Evolutionary conservation across 1,140 invertebrate species (phyloP).

Genomic region (Microplitis mediator): DNA sequence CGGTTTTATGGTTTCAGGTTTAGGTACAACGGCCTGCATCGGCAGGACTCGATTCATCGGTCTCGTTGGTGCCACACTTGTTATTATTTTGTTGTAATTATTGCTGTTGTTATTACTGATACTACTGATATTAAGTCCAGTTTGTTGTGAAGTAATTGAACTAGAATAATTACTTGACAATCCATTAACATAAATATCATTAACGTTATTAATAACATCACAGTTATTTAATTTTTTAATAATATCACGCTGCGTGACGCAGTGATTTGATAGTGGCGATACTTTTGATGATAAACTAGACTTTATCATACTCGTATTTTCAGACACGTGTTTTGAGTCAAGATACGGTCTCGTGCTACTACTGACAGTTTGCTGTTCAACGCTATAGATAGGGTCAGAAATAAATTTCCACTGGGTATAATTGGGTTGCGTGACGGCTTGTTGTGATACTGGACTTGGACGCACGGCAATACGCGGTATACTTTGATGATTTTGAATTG

Average conservation of each 20-base stretch:
- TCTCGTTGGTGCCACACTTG: conserved; percentile 55
- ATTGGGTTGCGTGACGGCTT: conserved; percentile 36
- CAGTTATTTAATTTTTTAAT: conserved; percentile 34
- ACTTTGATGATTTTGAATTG: conserved; percentile 29
- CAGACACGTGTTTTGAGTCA: conserved; percentile 56
- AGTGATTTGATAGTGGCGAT: conserved; percentile 50
- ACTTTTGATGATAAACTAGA: conserved; percentile 54
- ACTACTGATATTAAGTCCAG: conserved; percentile 24
- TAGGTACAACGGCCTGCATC: conserved; percentile 66
- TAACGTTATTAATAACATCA: conserved; percentile 40
- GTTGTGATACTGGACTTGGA: conserved; percentile 47
- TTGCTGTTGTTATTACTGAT: conserved; percentile 14
- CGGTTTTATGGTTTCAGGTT: conserved; percentile 44
- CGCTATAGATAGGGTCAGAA: conserved; percentile 44
- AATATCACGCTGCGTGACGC: conserved; percentile 46
- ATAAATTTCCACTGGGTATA: conserved; percentile 46
- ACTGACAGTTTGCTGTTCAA: conserved; percentile 46
- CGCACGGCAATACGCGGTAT: conserved; percentile 56
- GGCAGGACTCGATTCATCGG: conserved; percentile 79
- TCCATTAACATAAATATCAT: conserved; percentile 41
- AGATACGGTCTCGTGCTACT: conserved; percentile 53
- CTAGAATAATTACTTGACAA: not conserved
- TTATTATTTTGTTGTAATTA: conserved; percentile 29
- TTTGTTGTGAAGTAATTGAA: conserved; percentile 23
- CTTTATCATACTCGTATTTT: conserved; percentile 60